These are phyloP conservation scores for Canis aureus DNA, from an alignment of 2,113 vertebrate species.

Conservation along the genomic window DNA sequence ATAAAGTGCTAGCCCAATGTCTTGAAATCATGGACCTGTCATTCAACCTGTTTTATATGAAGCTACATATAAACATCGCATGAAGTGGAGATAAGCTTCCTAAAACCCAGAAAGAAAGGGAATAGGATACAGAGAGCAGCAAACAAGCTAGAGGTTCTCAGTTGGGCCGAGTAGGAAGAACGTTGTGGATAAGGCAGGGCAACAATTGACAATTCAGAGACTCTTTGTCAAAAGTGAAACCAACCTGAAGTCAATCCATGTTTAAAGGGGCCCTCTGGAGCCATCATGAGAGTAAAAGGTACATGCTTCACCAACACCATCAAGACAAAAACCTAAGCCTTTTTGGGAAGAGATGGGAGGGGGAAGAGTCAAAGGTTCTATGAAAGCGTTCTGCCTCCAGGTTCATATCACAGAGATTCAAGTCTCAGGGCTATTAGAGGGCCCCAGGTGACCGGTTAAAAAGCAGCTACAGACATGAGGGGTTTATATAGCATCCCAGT, in stretches of 20 bases:
- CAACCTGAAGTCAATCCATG: slow-evolving; percentile 57
- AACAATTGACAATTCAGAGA: slow-evolving; percentile 24
- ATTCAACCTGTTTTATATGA: slow-evolving; percentile 23
- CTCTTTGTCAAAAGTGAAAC: slow-evolving; percentile 8
- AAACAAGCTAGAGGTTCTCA: not conserved
- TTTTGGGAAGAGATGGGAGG: slow-evolving; percentile 67
- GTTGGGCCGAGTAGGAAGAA: not conserved
- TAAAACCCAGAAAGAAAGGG: slow-evolving; percentile 14
- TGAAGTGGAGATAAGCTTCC: not conserved
- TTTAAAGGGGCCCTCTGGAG: slow-evolving; percentile 41
- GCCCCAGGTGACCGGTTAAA: slow-evolving; percentile 75
- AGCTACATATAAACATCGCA: not conserved
- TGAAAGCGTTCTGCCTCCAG: slow-evolving; percentile 72
- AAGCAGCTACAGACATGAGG: slow-evolving; percentile 66
- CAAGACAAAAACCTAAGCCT: slow-evolving; percentile 56
- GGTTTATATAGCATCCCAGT: slow-evolving; percentile 72
- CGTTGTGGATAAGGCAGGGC: not conserved
- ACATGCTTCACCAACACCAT: slow-evolving; percentile 48
- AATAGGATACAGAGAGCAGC: not conserved
- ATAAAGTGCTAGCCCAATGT: not conserved
- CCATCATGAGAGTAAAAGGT: slow-evolving; percentile 49
- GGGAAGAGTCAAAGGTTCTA: slow-evolving; percentile 72
- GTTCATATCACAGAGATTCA: slow-evolving; percentile 74
- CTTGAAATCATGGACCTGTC: not conserved
- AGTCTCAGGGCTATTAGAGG: slow-evolving; percentile 75